Evolutionary conservation across 2,888 invertebrate genomes (phyloP).

Genomic region (Philonicus albiceps): DNA sequence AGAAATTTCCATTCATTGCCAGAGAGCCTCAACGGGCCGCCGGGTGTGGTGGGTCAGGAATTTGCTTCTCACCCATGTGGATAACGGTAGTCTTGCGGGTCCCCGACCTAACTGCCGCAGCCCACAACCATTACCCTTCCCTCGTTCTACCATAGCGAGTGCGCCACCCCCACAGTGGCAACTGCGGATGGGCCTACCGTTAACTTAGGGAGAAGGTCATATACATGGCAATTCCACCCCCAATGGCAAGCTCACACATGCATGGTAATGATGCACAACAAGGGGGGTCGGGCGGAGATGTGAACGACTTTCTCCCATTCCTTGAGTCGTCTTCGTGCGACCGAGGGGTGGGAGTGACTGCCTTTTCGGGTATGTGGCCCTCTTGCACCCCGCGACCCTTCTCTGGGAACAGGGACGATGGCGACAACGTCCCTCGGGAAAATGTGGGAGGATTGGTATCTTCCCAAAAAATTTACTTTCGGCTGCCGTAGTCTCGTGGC

Average conservation of each 20-base stretch:
- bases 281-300: not conserved
- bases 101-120: conserved; percentile 1
- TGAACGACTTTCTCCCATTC: not conserved
- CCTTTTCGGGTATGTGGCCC: not conserved
- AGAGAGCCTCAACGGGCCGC: conserved; percentile 45
- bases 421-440: not conserved
- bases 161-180: not conserved
- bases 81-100: not conserved
- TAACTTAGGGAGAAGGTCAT: conserved; percentile 14
- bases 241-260: conserved; percentile 28
- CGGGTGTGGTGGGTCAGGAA: conserved; percentile 50
- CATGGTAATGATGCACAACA: conserved; percentile 5
- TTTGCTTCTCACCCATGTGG: conserved; percentile 27
- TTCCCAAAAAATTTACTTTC: not conserved
- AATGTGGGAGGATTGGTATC: not conserved
- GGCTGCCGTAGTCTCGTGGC: not conserved
- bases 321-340: not conserved
- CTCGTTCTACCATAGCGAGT: not conserved
- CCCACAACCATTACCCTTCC: not conserved
- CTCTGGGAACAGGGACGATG: not conserved
- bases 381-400: not conserved
- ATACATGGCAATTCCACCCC: not conserved
- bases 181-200: not conserved
- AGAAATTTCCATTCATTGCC: conserved; percentile 47
- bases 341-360: not conserved